Percentiles rank a stretch among this genome's conserved stretches.
These are phyloP conservation scores for Cossypha caffra DNA, from an alignment of 2,797 vertebrate genomes.

Conservation along the genomic window DNA sequence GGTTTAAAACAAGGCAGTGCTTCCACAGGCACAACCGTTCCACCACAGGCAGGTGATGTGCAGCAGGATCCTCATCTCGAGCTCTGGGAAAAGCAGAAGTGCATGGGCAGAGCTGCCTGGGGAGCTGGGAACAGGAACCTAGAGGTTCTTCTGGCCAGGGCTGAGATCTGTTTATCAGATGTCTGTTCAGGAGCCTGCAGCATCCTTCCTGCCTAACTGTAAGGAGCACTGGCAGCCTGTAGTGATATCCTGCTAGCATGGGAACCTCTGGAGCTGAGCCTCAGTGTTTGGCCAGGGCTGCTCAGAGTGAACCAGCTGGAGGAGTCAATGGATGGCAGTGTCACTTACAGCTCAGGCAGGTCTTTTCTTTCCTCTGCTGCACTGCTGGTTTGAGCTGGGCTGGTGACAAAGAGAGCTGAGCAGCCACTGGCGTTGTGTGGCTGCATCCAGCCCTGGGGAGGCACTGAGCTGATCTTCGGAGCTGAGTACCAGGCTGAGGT, in stretches of 20 bases:
- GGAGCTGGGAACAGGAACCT: neutral
- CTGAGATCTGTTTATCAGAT: neutral
- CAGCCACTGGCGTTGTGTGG: fast-evolving
- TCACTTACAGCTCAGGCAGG: neutral
- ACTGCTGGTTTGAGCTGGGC: neutral
- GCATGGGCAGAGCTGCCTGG: neutral
- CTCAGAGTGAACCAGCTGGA: neutral
- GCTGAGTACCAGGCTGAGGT: neutral
- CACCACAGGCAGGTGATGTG: neutral
- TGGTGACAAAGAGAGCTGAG: neutral
- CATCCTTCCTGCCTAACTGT: neutral
- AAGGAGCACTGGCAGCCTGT: neutral
- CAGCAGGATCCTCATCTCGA: neutral
- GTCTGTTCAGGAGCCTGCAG: neutral
- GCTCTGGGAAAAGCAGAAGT: neutral
- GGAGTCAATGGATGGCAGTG: neutral
- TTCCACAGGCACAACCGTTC: neutral
- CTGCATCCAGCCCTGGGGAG: neutral
- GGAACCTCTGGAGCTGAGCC: neutral
- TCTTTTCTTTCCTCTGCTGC: neutral
- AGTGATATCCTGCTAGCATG: neutral
- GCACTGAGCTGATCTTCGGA: neutral
- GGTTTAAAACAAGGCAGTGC: neutral
- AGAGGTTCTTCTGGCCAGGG: neutral
- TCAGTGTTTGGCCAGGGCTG: neutral